Conservation (phyloP, 1,140 invertebrate species). For the Nomia melanderi region DNA sequence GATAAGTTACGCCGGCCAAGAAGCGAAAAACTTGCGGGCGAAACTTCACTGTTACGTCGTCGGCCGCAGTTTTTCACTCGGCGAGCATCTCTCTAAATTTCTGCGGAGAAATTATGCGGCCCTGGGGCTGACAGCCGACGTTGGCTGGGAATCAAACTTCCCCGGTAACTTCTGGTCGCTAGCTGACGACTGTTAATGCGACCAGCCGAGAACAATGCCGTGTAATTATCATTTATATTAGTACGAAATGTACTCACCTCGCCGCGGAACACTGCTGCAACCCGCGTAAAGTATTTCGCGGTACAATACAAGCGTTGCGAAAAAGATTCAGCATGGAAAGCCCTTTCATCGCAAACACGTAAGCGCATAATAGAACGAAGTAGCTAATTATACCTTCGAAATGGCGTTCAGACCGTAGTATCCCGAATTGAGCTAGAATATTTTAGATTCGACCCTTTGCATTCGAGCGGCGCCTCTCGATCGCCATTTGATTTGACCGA, state of each 20-base stretch:
- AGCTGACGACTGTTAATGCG: conserved; percentile 62
- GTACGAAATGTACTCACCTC: conserved; percentile 58
- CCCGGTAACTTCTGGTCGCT: conserved; percentile 36
- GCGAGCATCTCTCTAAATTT: conserved; percentile 47
- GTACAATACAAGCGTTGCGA: no score
- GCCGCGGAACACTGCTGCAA: conserved; percentile 41
- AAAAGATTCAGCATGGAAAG: no score
- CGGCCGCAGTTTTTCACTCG: conserved; percentile 10
- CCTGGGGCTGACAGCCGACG: conserved; percentile 23
- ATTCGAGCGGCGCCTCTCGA: no score
- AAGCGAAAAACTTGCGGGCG: conserved; percentile 1
- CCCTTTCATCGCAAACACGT: no score
- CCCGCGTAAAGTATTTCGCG: no score
- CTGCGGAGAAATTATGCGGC: conserved; percentile 43
- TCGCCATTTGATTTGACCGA: no score
- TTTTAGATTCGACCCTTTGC: no score
- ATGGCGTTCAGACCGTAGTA: no score
- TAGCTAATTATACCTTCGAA: no score
- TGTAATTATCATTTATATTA: conserved; percentile 72
- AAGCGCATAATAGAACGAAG: no score
- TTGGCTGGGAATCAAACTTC: conserved; percentile 43
- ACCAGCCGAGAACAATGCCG: conserved; percentile 58
- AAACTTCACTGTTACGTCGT: conserved; percentile 17
- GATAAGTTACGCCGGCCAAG: conserved; percentile 7
- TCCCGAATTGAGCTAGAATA: no score